Base-by-base conservation (phyloP, 2,888 invertebrate species). In the Epistrophella euchroma region DNA sequence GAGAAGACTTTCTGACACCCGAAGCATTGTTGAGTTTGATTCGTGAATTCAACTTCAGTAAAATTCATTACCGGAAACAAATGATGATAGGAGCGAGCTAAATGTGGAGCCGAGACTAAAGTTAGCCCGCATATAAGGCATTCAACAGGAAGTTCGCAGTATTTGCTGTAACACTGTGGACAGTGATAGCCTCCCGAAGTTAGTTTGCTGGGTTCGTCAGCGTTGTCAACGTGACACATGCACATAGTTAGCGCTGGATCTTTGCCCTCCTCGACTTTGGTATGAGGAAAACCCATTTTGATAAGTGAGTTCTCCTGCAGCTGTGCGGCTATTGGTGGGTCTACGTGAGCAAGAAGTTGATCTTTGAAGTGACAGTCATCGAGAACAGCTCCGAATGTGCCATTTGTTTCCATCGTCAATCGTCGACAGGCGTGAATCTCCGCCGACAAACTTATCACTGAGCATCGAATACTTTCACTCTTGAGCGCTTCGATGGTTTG, bases 31-130 rank as follows among this genome's bases (percentile, higher is more conserved):
- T 93, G 93, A 0, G 93, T 92, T 89, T 94, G 94, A 11, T 94
- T 94, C 40, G 94, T 94, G 87, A 94, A 94, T 0, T 93, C 89
- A 40, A 96, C 88, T 93, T 99, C 98, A 71, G 94, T 94, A 90
- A 97, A 99, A 66, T 96, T 94, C 56, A 96, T 96, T 62, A 98
- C 96, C 0, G 99, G 99, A 92, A 99, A 98, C 86, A 99, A 94
- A 93, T 99, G 99, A 91, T 99, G 99, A 92, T 99, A 99, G 0
- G 99, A 98, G 88, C 99, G 95, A 4, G 99, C 99, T 68, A 99
- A 94, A 93, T 99, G 99, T 25, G 99, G 99, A 1, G 99, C 99
- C 0, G 99, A 98, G 15, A 99, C 99, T 62, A 99, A 93, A 6
- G 98, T 99, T 81, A 99, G 94, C 0, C 98, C 98, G 92, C 99